Conservation (phyloP, 2,888 invertebrate species). For the Coecobrya sp. region DNA sequence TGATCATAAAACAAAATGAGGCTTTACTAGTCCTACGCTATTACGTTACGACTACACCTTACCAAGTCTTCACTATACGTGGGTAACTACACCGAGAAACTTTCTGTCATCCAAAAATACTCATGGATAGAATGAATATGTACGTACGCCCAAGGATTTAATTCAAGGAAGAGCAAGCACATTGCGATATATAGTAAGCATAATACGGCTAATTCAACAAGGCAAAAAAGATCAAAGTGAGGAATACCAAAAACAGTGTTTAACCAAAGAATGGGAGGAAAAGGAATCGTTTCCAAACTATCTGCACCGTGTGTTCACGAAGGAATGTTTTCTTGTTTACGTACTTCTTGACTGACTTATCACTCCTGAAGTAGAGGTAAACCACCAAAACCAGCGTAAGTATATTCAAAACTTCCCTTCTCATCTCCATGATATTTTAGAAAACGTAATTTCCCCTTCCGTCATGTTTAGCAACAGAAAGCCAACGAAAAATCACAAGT, state of each 20-base stretch:
- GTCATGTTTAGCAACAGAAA: neutral
- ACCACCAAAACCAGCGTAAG: neutral
- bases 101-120: constrained; percentile 38
- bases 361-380: neutral
- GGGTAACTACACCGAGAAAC: neutral
- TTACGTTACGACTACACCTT: constrained; percentile 62
- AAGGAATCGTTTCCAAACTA: constrained; percentile 16
- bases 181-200: neutral
- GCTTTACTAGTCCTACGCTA: constrained; percentile 56
- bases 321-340: neutral
- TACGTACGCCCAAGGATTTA: constrained; percentile 6
- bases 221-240: neutral
- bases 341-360: constrained; percentile 38
- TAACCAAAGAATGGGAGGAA: neutral
- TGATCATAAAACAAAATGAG: constrained; percentile 80
- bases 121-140: neutral
- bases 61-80: constrained; percentile 12
- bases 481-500: neutral
- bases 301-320: neutral
- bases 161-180: neutral
- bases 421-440: neutral
- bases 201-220: constrained; percentile 3
- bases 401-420: neutral
- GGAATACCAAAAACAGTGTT: neutral
- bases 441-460: neutral